phyloP scores from a whole-genome alignment of 92 coral and sea anemone species.

The Phymanthus crucifer region DNA sequence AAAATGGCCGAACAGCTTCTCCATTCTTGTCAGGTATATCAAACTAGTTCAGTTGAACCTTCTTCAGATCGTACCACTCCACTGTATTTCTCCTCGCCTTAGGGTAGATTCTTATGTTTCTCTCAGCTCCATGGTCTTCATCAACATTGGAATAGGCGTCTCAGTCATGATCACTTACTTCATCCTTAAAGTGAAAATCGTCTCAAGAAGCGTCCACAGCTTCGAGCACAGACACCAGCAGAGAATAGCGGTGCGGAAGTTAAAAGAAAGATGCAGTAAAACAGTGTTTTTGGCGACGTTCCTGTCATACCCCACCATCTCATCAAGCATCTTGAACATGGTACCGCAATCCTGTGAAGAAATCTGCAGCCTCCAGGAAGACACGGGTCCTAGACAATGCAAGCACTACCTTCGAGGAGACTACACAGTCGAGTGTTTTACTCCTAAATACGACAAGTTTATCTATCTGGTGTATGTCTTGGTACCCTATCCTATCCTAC shows the following conservation, averaged over 20 bases:
- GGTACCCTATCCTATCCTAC: conserved; percentile 24
- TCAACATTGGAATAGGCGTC: conserved; percentile 21
- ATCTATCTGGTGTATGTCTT: conserved; percentile 19
- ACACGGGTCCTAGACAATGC: conserved; percentile 14
- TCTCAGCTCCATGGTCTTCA: conserved; percentile 14
- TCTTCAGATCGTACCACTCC: conserved; percentile 47
- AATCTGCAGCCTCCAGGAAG: conserved; percentile 29
- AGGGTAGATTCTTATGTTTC: conserved; percentile 41
- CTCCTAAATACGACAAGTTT: conserved; percentile 43
- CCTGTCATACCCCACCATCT: conserved; percentile 50
- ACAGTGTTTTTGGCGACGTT: conserved; percentile 45
- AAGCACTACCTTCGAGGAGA: conserved; percentile 48
- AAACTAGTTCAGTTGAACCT: conserved; percentile 61
- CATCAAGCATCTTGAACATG: conserved; percentile 43
- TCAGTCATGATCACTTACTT: conserved; percentile 26
- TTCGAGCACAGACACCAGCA: neutral
- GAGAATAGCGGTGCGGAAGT: neutral
- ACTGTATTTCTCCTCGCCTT: conserved; percentile 37
- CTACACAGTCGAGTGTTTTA: conserved; percentile 49
- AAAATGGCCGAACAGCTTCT: conserved; percentile 51
- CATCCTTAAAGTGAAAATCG: neutral
- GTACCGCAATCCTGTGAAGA: conserved; percentile 59
- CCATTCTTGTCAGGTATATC: conserved; percentile 36
- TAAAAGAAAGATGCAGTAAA: conserved; percentile 31
- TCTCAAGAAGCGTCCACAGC: neutral